Base-by-base conservation (phyloP, 2,797 vertebrate species). In the Coregonus suidteri region DNA sequence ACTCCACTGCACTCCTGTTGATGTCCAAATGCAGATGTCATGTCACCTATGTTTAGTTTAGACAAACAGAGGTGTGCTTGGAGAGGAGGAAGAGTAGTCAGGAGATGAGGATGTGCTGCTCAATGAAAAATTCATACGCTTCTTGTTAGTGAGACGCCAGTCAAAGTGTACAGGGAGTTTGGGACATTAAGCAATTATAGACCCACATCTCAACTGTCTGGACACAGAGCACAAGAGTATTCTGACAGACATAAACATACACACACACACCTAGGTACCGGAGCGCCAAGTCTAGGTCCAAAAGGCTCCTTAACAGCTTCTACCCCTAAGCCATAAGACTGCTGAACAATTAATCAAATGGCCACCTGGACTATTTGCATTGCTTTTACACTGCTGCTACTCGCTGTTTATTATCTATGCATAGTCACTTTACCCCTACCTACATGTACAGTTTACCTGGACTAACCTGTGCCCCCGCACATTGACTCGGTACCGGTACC, bases 161-260 rank as follows among this genome's bases (percentile, higher is more conserved):
- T 96, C 95, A 95, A 95, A 96, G 93, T 95, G 95, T 93, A 92
- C 90, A 91, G 94, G 91, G 94, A 95, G 95, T 96, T 96, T 94
- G 95, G 96, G 96, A 96, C 90, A 95, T 91, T 92, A 95, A 95
- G 95, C 95, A 97, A 97, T 97, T 97, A 96, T 94, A 95, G 95
- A 92, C 93, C 93, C 93, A 93, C 95, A 91, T 86, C 77, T 86
- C 86, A 87, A 79, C 89, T 88, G 83, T 86, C 86, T 84, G 83
- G 88, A 90, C 86, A 71, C 69, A 77, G 3, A 47, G 81, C 86
- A 71, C 76, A 72, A 7, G 16, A 81, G 86, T 83, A 88, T 88
- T 87, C 77, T 84, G 87, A 89, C 86, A 79, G 85, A 89, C 77
- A 34, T 79, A 87, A 87, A 91, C 81, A 78, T 78, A 34, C 67